A percentile compares a stretch with the other conserved stretches of the same genome.
phyloP scores from a whole-genome alignment of 2,113 vertebrate genomes.

The Orcinus orca region DNA sequence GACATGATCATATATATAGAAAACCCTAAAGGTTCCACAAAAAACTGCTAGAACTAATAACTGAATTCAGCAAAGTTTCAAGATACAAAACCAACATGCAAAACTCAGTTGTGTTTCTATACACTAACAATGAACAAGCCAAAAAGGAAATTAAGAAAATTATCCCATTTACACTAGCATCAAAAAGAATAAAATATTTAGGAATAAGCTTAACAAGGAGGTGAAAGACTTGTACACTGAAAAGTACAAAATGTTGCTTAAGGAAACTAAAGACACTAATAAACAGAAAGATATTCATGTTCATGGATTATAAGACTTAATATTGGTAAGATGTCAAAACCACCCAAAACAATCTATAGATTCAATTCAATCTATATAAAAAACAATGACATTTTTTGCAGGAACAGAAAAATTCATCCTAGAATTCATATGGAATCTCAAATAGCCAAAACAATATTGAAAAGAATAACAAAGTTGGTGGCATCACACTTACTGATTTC shows the following conservation, averaged over 20 bases:
- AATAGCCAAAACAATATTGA: conserved; percentile 4
- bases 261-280: conserved; percentile 26
- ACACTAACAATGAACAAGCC: neutral
- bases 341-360: neutral
- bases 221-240: neutral
- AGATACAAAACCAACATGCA: neutral
- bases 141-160: conserved; percentile 5
- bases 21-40: neutral
- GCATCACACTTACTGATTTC: neutral
- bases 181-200: neutral
- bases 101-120: neutral
- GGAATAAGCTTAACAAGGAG: neutral
- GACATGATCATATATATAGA: neutral
- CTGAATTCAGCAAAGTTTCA: neutral
- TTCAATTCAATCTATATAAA: neutral
- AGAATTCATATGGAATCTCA: conserved; percentile 16
- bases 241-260: conserved; percentile 16
- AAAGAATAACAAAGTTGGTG: neutral
- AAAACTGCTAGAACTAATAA: conserved; percentile 18
- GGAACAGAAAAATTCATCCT: neutral
- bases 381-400: neutral
- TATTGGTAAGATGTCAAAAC: conserved; percentile 1
- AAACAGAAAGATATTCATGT: neutral
- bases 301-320: neutral
- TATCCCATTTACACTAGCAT: neutral